Evolutionary conservation across 2,888 invertebrate species (phyloP), one percentile per base, ranked within the genome.

Genomic region (Parnassius apollo): DNA sequence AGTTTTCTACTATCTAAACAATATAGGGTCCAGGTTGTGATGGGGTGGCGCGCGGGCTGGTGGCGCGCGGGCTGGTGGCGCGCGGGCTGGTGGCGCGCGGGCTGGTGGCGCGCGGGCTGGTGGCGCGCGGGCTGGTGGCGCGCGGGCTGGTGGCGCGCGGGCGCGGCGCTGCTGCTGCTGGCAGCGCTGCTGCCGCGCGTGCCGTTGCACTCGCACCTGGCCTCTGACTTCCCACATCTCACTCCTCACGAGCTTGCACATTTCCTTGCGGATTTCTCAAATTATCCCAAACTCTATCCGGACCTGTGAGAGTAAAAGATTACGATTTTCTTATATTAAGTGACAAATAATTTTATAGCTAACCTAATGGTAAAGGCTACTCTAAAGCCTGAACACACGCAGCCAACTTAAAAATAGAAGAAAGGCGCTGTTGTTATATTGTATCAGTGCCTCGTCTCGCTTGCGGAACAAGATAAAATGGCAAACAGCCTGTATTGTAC

Each of bases 211-310:
- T 62, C 66, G 51, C 65, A 50, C 65, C 59, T 35, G 66, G 57
- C 42, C 49, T 65, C 70, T 54, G 66, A 67, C 62, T 71, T 70
- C 65, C 70, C 71, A 59, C 65, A 25, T 54, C 55, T 56, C 48
- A 25, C 66, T 59, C 71, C 75, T 25, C 65, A 57, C 42, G 35
- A 63, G 54, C 71, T 82, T 46, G 81, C 82, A 62, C 81, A 82
- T 66, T 74, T 72, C 65, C 82, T 86, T 59, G 83, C 86, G 3
- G 86, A 85, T 75, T 83, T 83, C 71, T 73, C 74, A 58, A 71
- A 81, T 62, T 77, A 82, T 57, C 76, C 80, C 49, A 73, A 71
- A 8, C 69, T 76, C 42, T 62, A 71, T 42, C 59, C 68, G 0
- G 68, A 71, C 56, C 57, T 73, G 74, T 75, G 22, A 67, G 73